These are phyloP conservation scores for Myotis vivesi DNA, from an alignment of 2,797 vertebrate species.

Conservation along the genomic window DNA sequence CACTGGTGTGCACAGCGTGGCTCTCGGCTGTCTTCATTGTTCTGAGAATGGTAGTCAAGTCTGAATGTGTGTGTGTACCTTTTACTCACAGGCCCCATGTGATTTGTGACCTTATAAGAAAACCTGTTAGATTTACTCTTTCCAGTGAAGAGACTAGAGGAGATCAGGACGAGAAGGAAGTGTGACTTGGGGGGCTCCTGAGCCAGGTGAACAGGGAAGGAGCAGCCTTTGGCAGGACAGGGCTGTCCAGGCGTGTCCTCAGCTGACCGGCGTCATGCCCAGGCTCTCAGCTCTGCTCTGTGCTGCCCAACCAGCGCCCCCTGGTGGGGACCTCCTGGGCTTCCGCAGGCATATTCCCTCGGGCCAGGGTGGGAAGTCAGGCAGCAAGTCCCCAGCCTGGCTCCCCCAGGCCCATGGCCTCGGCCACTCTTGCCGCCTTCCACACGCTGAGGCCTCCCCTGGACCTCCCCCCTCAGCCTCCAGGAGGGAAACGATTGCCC, in stretches of 20 bases:
- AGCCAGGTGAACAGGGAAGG: not conserved
- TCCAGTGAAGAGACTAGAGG: not conserved
- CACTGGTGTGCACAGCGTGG: accelerated
- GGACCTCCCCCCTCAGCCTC: not conserved
- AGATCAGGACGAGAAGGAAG: not conserved
- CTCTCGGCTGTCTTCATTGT: not conserved
- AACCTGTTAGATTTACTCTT: not conserved
- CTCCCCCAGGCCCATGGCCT: not conserved
- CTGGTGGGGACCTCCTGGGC: no score
- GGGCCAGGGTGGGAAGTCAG: not conserved
- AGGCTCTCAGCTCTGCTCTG: not conserved
- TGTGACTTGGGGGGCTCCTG: not conserved
- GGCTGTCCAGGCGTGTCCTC: not conserved
- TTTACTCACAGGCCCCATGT: not conserved
- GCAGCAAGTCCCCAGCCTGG: not conserved
- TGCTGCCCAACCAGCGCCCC: not conserved
- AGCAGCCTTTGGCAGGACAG: not conserved
- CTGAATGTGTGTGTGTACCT: no score
- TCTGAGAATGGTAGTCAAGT: not conserved
- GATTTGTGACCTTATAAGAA: not conserved
- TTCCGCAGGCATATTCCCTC: not conserved
- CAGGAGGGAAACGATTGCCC: not conserved
- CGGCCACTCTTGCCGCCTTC: not conserved
- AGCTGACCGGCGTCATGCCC: not conserved
- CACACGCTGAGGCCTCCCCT: not conserved